These are phyloP conservation scores for Ptilonorhynchus violaceus DNA, from an alignment of 2,113 vertebrate genomes.

Conservation along the genomic window DNA sequence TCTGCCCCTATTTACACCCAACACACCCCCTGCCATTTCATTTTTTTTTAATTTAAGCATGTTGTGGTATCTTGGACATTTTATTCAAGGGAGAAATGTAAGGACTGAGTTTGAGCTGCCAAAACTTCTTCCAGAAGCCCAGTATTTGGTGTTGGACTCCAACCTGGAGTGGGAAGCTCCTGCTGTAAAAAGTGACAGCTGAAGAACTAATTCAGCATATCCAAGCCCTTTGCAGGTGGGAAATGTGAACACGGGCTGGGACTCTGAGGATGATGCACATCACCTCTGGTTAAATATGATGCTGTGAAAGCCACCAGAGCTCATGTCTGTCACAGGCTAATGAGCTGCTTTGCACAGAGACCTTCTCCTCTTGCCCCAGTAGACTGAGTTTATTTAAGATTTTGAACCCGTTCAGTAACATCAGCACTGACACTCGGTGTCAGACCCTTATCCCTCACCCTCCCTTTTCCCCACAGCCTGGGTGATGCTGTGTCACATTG, in stretches of 20 bases:
- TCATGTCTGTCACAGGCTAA: background rate
- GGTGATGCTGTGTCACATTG: background rate
- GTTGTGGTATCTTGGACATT: background rate
- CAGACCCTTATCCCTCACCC: background rate
- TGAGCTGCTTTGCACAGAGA: background rate
- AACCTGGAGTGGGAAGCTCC: background rate
- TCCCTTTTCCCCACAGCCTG: background rate
- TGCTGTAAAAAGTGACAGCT: background rate
- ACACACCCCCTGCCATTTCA: background rate
- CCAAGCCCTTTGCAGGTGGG: background rate
- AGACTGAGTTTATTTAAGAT: background rate
- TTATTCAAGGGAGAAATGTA: background rate
- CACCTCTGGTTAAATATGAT: background rate
- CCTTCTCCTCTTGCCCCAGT: background rate
- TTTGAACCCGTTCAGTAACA: background rate
- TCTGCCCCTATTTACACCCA: background rate
- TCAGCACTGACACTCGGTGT: background rate
- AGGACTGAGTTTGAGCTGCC: constrained; percentile 32
- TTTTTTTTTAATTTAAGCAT: constrained; percentile 51
- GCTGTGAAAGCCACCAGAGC: constrained; percentile 20
- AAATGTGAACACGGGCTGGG: background rate
- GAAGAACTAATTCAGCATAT: background rate
- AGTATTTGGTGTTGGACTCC: background rate
- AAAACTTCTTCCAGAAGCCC: background rate
- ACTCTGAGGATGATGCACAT: background rate